Conservation (phyloP, 2,888 invertebrate species). For the Melanostoma mellinum region DNA sequence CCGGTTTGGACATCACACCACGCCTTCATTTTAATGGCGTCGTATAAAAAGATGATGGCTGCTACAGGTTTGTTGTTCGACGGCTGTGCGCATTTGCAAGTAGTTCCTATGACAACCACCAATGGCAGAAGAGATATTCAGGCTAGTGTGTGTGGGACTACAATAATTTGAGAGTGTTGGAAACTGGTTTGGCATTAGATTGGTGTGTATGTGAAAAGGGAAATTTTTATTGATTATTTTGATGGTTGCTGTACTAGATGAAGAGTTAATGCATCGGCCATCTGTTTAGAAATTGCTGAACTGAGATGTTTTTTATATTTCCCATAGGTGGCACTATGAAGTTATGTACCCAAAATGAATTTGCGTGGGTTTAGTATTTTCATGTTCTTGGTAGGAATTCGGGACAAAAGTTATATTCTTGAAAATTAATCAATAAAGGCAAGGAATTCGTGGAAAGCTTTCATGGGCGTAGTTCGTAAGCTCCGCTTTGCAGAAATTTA, state of each 20-base stretch:
- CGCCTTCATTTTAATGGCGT: constrained; percentile 72
- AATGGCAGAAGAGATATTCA: constrained; percentile 40
- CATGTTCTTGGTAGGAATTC: background rate
- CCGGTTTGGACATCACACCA: constrained; percentile 47
- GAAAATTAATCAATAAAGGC: constrained; percentile 41
- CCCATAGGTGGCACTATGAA: constrained; percentile 37
- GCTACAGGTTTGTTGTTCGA: constrained; percentile 34
- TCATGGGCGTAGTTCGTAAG: constrained; percentile 64
- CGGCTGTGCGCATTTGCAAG: constrained; percentile 39
- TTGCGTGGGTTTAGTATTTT: background rate
- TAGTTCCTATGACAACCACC: constrained; percentile 46
- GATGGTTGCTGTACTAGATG: constrained; percentile 61
- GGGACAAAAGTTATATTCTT: background rate
- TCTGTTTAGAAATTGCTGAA: constrained; percentile 24
- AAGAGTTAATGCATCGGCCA: constrained; percentile 4
- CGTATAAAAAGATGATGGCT: constrained; percentile 67
- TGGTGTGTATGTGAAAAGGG: constrained; percentile 56
- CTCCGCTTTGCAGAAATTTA: constrained; percentile 56
- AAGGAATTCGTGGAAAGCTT: constrained; percentile 45
- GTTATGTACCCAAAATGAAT: background rate
- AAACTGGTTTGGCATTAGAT: background rate
- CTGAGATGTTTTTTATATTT: background rate
- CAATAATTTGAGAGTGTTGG: constrained; percentile 19
- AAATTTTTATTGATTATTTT: constrained; percentile 58
- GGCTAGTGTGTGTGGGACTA: constrained; percentile 38